phyloP scores from a whole-genome alignment of 1,140 invertebrate species.

The Chrysomallon squamiferum region DNA sequence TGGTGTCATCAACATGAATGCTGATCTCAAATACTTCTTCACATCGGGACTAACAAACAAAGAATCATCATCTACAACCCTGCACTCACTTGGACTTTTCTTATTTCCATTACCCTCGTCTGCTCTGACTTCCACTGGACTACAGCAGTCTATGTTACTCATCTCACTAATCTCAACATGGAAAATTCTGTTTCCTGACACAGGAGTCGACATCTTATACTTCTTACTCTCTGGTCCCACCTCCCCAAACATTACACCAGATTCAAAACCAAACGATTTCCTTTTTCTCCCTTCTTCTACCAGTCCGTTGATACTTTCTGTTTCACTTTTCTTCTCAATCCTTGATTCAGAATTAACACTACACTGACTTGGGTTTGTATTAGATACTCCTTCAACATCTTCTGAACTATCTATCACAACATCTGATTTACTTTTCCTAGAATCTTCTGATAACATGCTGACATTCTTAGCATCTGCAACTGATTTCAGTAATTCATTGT shows the following conservation, averaged over 20 bases:
- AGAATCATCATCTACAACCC: constrained; percentile 13
- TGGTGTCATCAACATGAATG: constrained; percentile 13
- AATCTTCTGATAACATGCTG: no score
- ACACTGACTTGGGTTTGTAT: no score
- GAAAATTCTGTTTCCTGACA: neutral
- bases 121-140: neutral
- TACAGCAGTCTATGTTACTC: neutral
- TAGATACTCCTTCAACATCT: no score
- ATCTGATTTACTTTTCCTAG: no score
- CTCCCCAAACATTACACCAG: neutral
- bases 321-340: no score
- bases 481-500: no score
- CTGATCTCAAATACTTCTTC: neutral
- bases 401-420: no score
- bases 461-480: no score
- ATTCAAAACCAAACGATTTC: no score
- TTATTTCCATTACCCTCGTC: neutral
- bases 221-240: neutral
- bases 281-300: no score
- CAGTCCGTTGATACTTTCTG: no score
- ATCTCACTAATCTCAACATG: neutral
- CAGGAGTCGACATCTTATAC: neutral
- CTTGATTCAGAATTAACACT: no score
- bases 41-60: constrained; percentile 10
- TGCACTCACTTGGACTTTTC: neutral